Evolutionary conservation across 2,888 invertebrate genomes (phyloP).

Genomic region (Sicus ferrugineus): DNA sequence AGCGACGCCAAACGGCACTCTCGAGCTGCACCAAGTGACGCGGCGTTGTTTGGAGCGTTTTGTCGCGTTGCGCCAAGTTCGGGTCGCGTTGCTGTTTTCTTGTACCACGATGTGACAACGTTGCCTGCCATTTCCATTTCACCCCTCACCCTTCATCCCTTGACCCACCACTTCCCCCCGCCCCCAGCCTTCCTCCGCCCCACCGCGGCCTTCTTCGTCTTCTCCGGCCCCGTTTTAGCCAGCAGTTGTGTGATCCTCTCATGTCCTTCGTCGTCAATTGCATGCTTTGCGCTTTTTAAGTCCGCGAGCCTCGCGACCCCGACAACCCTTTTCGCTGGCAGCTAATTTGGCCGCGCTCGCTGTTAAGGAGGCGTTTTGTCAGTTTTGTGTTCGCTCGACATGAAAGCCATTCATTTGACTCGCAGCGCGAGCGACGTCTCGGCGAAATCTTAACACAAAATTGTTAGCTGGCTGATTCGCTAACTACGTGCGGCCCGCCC

Average conservation of each 20-base stretch:
- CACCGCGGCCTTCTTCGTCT: background rate
- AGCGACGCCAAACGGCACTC: background rate
- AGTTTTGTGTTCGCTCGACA: slow-evolving; percentile 31
- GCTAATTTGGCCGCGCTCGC: slow-evolving; percentile 34
- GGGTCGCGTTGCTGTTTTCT: background rate
- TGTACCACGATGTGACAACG: slow-evolving; percentile 8
- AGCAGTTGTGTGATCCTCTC: slow-evolving; percentile 25
- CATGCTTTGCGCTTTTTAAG: slow-evolving; percentile 33
- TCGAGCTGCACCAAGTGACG: background rate
- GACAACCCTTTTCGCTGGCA: slow-evolving; percentile 16
- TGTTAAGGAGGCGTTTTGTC: slow-evolving; percentile 31
- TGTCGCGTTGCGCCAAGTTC: background rate
- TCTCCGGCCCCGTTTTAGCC: background rate
- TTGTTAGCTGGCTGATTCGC: background rate
- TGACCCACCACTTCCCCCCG: too few relatives aligned
- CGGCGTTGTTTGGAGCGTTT: background rate
- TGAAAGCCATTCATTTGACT: slow-evolving; percentile 13
- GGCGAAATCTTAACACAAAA: slow-evolving; percentile 1
- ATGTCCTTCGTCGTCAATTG: slow-evolving; percentile 8
- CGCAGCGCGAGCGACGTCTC: background rate
- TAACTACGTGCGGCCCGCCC: background rate
- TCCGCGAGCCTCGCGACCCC: background rate
- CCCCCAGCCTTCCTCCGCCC: slow-evolving; percentile 2
- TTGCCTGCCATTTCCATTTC: too few relatives aligned
- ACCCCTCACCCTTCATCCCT: too few relatives aligned